Conservation (phyloP, 2,113 vertebrate species). For the Marmota monax region DNA sequence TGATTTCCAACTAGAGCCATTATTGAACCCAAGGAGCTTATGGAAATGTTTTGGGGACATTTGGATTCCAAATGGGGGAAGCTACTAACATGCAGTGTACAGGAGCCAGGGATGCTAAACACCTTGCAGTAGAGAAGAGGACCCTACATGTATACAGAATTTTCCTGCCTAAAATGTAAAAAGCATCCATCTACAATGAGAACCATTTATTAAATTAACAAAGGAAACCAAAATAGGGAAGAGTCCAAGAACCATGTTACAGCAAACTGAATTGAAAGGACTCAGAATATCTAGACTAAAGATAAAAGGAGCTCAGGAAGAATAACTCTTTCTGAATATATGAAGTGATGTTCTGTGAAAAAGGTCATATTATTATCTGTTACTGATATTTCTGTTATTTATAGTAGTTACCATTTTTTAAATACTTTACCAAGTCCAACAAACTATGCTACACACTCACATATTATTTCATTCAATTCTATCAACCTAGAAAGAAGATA, state of each 20-base stretch:
- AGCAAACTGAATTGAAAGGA: background rate
- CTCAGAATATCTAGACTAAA: background rate
- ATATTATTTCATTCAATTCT: background rate
- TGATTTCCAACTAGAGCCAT: constrained; percentile 10
- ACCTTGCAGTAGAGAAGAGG: background rate
- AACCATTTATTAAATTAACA: constrained; percentile 22
- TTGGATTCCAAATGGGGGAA: background rate
- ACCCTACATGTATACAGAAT: background rate
- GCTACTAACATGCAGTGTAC: background rate
- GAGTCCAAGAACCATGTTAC: background rate
- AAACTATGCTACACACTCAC: background rate
- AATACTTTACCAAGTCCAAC: background rate
- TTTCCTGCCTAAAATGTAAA: background rate
- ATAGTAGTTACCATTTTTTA: background rate
- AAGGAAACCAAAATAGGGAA: background rate
- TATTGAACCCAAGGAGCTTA: background rate
- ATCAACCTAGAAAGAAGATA: background rate
- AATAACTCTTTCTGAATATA: background rate
- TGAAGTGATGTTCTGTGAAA: background rate
- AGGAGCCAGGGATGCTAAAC: background rate
- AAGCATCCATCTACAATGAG: background rate
- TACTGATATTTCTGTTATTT: background rate
- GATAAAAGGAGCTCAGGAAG: background rate
- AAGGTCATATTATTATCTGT: background rate
- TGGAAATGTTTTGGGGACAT: background rate